Percentiles rank a stretch among this genome's conserved stretches.
These are phyloP conservation scores for Guaruba guarouba DNA, from an alignment of 2,113 vertebrate species.

Conservation along the genomic window DNA sequence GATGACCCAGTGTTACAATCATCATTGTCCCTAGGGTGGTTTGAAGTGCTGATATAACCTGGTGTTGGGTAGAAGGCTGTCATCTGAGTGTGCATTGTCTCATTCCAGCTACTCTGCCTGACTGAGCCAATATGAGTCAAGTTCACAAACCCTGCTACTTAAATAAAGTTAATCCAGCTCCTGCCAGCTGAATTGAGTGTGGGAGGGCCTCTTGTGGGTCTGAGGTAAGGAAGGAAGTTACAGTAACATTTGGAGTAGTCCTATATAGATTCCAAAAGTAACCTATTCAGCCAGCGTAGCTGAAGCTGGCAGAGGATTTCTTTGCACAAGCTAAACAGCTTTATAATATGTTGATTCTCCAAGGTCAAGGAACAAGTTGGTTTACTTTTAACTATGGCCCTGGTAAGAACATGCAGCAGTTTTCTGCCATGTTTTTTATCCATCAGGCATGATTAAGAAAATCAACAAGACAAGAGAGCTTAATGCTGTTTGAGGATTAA, in stretches of 20 bases:
- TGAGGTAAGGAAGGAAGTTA: constrained; percentile 31
- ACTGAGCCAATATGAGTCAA: background rate
- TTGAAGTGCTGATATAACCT: background rate
- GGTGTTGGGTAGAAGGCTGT: background rate
- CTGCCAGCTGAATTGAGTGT: background rate
- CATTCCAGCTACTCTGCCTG: background rate
- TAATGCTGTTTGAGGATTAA: background rate
- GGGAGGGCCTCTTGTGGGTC: background rate
- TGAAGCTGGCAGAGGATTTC: constrained; percentile 25
- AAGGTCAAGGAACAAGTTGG: background rate
- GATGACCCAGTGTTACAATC: background rate
- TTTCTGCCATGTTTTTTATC: constrained; percentile 12
- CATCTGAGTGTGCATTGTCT: background rate
- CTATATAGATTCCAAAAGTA: background rate
- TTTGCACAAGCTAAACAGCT: background rate
- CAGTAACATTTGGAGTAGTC: background rate
- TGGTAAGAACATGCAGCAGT: background rate
- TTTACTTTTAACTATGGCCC: background rate
- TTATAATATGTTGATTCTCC: constrained; percentile 20
- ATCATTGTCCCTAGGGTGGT: fast-evolving
- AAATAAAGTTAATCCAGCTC: background rate
- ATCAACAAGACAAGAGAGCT: background rate
- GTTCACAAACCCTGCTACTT: background rate
- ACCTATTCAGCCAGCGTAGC: background rate
- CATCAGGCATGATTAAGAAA: background rate